phyloP scores from a whole-genome alignment of 2,888 invertebrate genomes.

The Rugalucina vietnamica region DNA sequence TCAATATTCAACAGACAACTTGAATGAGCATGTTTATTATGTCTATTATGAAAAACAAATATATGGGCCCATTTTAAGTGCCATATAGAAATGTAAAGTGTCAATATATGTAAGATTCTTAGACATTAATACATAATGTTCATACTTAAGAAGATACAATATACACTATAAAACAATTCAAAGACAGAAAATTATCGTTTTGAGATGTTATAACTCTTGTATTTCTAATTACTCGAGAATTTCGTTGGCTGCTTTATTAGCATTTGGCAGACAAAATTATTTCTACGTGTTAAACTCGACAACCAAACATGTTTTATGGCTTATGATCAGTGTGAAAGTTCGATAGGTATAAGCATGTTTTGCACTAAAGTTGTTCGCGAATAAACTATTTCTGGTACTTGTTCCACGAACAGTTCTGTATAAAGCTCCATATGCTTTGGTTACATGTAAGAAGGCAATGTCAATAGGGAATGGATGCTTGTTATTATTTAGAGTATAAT shows the following conservation, averaged over 20 bases:
- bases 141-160: neutral
- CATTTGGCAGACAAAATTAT: neutral
- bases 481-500: too few species aligned
- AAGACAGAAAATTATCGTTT: neutral
- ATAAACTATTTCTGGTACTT: too few species aligned
- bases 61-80: neutral
- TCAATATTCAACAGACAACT: neutral
- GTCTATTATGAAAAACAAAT: neutral
- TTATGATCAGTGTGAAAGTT: neutral
- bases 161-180: constrained; percentile 3
- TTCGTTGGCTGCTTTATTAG: neutral
- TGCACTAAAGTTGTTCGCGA: too few species aligned
- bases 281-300: neutral
- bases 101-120: neutral
- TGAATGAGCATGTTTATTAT: neutral
- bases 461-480: too few species aligned
- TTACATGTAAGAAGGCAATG: too few species aligned
- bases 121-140: neutral
- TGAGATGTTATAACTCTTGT: neutral
- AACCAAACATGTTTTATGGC: constrained; percentile 4
- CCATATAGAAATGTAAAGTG: neutral
- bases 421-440: too few species aligned
- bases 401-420: too few species aligned
- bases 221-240: neutral
- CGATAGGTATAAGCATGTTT: neutral